Evolutionary conservation across 2,113 vertebrate species (phyloP), one percentile per base, ranked within the genome.

Genomic region (Caracal caracal): DNA sequence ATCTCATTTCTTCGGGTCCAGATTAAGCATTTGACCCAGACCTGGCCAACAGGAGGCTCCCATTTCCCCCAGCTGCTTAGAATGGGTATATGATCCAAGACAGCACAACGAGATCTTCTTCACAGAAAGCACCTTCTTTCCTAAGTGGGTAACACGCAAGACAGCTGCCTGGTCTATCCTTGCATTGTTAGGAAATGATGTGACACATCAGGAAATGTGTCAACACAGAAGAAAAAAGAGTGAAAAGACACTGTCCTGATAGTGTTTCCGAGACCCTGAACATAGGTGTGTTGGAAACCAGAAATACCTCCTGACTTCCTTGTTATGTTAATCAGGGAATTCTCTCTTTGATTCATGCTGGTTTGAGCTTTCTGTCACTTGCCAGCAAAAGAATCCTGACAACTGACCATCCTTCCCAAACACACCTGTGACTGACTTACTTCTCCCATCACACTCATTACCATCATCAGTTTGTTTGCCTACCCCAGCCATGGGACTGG

Each of bases 301-400:
- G 47, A 92, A 81, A 56, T 84, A 43, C 19, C 26, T 37, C 26
- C 33, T 56, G 66, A 79, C 8, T 15, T 90, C 61, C 22, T 37
- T 82, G 6, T 87, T 61, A 83, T 13, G 2, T 28, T 59, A 63
- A 33, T 78, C 35, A 56, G 15, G 37, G 70, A 76, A 76, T 37
- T 82, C 15, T 90, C 40, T 79, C 33, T 84, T 93, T 96, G 53
- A 63, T 35, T 53, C 11, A 79, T 76, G 26, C 6, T 84, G 19
- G 20, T 83, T 85, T 83, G 56, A 91, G 13, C 40, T 56, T 90
- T 83, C 75, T 80, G 20, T 71, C 76, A n/a, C 35, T 93, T 88
- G n/a, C 71, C 81, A 86, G 81, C 40, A 85, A 93, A 71, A 91
- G 30, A 92, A 87, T 83, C 6, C 59, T 35, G 30, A 93, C 26